phyloP scores from a whole-genome alignment of 1,140 invertebrate species.

The fruit fly (Drosophila melanogaster) region DNA sequence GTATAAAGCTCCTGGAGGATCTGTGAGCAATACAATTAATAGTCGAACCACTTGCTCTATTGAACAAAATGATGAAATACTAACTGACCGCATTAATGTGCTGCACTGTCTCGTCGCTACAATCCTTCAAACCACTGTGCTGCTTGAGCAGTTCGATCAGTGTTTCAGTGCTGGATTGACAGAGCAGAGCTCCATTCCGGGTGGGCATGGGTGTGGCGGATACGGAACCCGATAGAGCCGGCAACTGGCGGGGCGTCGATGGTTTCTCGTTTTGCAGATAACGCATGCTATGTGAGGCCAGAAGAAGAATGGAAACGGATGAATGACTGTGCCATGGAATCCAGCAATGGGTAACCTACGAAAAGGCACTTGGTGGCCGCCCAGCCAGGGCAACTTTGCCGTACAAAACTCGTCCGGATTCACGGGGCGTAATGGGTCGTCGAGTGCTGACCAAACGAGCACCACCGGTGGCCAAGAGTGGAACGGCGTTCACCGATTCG shows the following conservation, averaged over 20 bases:
- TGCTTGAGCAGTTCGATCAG: constrained; percentile 82
- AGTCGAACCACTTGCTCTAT: not conserved
- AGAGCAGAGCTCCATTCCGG: constrained; percentile 69
- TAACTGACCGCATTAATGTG: constrained; percentile 81
- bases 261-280: constrained; percentile 79
- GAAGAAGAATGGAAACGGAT: not conserved
- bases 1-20: constrained; percentile 78
- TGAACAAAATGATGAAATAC: not conserved
- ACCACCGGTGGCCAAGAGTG: constrained; percentile 64
- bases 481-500: constrained; percentile 24
- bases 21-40: constrained; percentile 27
- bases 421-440: constrained; percentile 92
- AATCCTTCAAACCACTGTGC: constrained; percentile 81
- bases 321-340: not conserved
- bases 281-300: constrained; percentile 56
- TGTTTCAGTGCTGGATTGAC: constrained; percentile 79
- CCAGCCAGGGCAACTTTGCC: constrained; percentile 86
- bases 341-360: constrained; percentile 85
- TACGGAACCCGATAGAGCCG: constrained; percentile 48
- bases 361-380: constrained; percentile 92
- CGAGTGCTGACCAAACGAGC: constrained; percentile 88
- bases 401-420: constrained; percentile 90
- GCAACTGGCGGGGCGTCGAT: constrained; percentile 56
- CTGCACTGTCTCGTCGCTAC: constrained; percentile 76
- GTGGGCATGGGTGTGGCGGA: constrained; percentile 29